Evolutionary conservation across 2,888 invertebrate species (phyloP).

Genomic region (Stenoptilia bipunctidactyla): DNA sequence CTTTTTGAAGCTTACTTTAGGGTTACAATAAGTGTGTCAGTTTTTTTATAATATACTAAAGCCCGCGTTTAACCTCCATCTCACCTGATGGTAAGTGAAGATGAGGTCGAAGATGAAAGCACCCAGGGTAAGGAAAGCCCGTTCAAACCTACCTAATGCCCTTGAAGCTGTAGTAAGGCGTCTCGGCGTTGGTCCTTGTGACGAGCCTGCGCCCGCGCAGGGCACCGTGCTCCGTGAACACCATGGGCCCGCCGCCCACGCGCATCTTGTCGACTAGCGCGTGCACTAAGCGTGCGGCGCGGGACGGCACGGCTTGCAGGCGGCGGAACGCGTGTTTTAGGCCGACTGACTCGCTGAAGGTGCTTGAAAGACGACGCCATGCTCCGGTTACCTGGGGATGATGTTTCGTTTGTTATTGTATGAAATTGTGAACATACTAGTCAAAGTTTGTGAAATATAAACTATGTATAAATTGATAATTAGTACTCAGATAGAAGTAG

Average conservation of each 20-base stretch:
- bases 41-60: too few relatives aligned
- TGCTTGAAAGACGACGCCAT: constrained; percentile 57
- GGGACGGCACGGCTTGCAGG: constrained; percentile 56
- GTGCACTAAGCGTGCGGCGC: constrained; percentile 59
- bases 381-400: constrained; percentile 50
- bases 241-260: constrained; percentile 61
- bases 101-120: too few relatives aligned
- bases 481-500: too few relatives aligned
- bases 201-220: constrained; percentile 52
- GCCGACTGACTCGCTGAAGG: constrained; percentile 61
- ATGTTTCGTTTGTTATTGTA: too few relatives aligned
- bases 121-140: background rate
- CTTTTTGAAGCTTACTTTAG: too few relatives aligned
- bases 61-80: too few relatives aligned
- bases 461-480: too few relatives aligned
- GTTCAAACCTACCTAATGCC: constrained; percentile 48
- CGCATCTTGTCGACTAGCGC: constrained; percentile 63
- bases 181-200: constrained; percentile 47
- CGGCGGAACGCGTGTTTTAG: constrained; percentile 57
- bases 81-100: too few relatives aligned
- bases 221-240: constrained; percentile 43
- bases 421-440: too few relatives aligned
- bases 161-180: constrained; percentile 60
- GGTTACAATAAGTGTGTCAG: too few relatives aligned
- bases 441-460: too few relatives aligned